Evolutionary conservation across 2,797 vertebrate species (phyloP).

Genomic region (Sebastes variabilis): DNA sequence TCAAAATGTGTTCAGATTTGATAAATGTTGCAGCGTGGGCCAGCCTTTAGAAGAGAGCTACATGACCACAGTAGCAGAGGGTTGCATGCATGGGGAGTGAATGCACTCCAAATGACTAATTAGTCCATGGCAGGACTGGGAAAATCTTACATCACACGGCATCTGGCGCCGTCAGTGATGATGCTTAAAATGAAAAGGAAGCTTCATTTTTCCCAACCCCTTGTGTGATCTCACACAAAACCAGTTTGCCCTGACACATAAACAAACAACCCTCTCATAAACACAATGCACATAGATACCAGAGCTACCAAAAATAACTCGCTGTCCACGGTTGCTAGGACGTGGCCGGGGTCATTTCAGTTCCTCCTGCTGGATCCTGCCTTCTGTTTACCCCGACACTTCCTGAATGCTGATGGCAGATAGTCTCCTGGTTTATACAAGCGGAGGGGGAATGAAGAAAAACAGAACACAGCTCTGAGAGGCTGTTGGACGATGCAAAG

Average conservation of each 20-base stretch:
- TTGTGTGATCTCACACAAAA: conserved; percentile 17
- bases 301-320: conserved; percentile 45
- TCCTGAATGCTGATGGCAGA: conserved; percentile 81
- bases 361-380: conserved; percentile 55
- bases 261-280: conserved; percentile 28
- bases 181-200: too few species aligned
- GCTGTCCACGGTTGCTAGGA: conserved; percentile 50
- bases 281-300: conserved; percentile 21
- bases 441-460: conserved; percentile 45
- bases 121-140: too few species aligned
- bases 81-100: too few species aligned
- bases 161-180: too few species aligned
- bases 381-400: conserved; percentile 72
- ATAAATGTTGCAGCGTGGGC: too few species aligned
- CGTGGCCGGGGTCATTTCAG: conserved; percentile 54
- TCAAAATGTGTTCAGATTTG: too few species aligned
- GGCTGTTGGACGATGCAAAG: conserved; percentile 25
- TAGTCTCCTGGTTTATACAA: conserved; percentile 68
- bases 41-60: too few species aligned
- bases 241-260: conserved; percentile 1
- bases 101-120: too few species aligned
- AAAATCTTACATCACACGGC: too few species aligned
- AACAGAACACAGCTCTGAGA: conserved; percentile 54
- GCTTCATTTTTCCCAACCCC: conserved; percentile 3
- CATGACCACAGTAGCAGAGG: too few species aligned